Conservation (phyloP, 2,797 vertebrate genomes). For the Cyclopterus lumpus region DNA sequence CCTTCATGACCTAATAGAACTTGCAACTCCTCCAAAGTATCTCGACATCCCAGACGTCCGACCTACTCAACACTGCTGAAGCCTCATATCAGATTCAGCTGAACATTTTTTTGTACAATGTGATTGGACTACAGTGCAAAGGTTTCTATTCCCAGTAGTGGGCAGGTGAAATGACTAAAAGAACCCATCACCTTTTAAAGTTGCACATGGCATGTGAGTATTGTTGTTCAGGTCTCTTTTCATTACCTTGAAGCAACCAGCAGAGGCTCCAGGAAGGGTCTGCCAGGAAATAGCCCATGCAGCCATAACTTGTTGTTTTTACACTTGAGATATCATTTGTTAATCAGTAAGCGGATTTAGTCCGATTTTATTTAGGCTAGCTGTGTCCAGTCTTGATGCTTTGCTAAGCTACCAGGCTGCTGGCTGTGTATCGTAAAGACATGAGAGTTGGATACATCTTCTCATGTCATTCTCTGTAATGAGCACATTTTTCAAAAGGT, state of each 20-base stretch:
- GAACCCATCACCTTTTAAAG: not conserved
- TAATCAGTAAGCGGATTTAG: not conserved
- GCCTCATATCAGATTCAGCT: not conserved
- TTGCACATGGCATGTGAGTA: not conserved
- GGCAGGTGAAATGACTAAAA: not conserved
- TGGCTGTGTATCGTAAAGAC: not conserved
- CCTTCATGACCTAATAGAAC: not conserved
- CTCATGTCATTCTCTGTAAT: not conserved
- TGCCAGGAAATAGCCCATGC: not conserved
- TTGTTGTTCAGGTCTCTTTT: not conserved
- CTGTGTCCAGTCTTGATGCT: not conserved
- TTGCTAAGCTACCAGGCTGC: not conserved
- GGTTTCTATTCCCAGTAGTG: not conserved
- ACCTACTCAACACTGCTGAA: not conserved
- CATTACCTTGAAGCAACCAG: not conserved
- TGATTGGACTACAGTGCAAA: not conserved
- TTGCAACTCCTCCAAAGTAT: constrained; percentile 1
- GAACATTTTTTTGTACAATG: not conserved
- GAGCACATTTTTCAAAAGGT: not conserved
- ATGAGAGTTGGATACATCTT: not conserved
- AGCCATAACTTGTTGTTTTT: not conserved
- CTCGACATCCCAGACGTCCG: not conserved
- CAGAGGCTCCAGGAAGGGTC: not conserved
- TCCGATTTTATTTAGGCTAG: not conserved
- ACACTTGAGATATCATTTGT: not conserved